These are phyloP conservation scores for Branchellion lobata DNA, from an alignment of 2,888 invertebrate genomes.

Conservation along the genomic window DNA sequence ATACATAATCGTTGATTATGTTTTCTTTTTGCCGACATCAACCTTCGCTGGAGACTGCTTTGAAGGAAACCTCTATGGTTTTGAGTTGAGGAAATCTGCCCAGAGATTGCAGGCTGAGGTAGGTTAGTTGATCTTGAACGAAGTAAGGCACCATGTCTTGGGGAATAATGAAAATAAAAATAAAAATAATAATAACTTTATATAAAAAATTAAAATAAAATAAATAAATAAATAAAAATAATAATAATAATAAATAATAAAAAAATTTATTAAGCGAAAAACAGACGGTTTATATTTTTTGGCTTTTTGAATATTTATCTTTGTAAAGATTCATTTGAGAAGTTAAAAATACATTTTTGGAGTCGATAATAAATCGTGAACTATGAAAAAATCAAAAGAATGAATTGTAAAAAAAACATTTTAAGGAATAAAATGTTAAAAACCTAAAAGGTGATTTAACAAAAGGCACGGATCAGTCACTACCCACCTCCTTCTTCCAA, in stretches of 20 bases:
- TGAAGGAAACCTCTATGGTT: not conserved
- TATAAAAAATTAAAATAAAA: too few relatives aligned
- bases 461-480: too few relatives aligned
- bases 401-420: not conserved
- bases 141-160: slow-evolving; percentile 31
- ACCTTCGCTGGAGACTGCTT: slow-evolving; percentile 19
- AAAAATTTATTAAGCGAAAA: too few relatives aligned
- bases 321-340: too few relatives aligned
- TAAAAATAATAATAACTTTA: not conserved
- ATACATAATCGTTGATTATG: too few relatives aligned
- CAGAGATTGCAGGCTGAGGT: not conserved
- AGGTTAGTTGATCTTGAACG: slow-evolving; percentile 2
- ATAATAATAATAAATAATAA: too few relatives aligned
- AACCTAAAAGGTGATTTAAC: not conserved
- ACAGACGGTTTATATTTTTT: too few relatives aligned
- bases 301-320: too few relatives aligned
- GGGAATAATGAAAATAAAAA: not conserved
- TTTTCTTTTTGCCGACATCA: too few relatives aligned
- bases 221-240: too few relatives aligned
- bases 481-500: slow-evolving; percentile 10
- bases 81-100: not conserved
- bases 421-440: too few relatives aligned
- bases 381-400: not conserved
- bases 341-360: too few relatives aligned
- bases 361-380: not conserved